These are phyloP conservation scores for Euglossa dilemma DNA, from an alignment of 1,140 invertebrate genomes.

Conservation along the genomic window DNA sequence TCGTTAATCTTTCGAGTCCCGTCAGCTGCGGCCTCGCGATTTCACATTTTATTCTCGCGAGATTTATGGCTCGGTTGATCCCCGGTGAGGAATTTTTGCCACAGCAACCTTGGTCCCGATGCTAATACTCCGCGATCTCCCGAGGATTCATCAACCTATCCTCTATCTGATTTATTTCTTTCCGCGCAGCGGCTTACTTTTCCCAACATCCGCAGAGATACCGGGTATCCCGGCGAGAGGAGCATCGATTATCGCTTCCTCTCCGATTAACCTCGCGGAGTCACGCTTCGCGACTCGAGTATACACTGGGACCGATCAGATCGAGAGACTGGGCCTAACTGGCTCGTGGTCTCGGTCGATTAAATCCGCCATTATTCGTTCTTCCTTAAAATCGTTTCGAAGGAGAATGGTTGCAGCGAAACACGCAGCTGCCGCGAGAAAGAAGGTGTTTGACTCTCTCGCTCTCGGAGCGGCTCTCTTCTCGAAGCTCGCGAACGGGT, in stretches of 20 bases:
- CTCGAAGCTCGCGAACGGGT: neutral
- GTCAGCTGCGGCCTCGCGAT: too few species aligned
- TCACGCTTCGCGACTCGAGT: neutral
- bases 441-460: neutral
- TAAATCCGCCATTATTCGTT: too few species aligned
- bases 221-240: neutral
- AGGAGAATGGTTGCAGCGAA: too few species aligned
- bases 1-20: neutral
- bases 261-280: neutral
- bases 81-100: neutral
- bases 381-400: too few species aligned
- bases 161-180: neutral
- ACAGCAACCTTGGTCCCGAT: neutral
- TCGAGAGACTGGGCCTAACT: too few species aligned
- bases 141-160: neutral
- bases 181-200: neutral
- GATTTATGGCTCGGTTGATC: neutral
- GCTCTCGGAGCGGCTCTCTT: neutral
- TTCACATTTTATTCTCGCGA: neutral
- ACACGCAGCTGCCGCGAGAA: neutral
- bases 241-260: neutral
- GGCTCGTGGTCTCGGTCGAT: too few species aligned
- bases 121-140: neutral
- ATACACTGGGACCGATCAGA: too few species aligned
- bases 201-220: neutral